These are phyloP conservation scores for Pseudachorutes palmiensis DNA, from an alignment of 1,140 invertebrate genomes.

Conservation along the genomic window DNA sequence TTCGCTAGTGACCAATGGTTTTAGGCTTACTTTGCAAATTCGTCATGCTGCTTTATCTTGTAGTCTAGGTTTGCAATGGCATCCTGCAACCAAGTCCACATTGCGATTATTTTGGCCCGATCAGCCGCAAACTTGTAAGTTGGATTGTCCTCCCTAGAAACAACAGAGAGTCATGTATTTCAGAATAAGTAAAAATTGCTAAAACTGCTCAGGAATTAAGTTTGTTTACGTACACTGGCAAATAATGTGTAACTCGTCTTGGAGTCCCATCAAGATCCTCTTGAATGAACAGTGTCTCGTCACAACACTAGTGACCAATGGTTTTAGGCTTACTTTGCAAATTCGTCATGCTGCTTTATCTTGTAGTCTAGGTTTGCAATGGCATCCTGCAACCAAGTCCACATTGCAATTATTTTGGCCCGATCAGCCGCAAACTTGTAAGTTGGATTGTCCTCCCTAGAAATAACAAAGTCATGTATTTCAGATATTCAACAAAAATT, in stretches of 20 bases:
- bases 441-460: background rate
- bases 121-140: background rate
- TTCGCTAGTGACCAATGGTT: background rate
- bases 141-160: constrained; percentile 2
- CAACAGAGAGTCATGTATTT: background rate
- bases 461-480: background rate
- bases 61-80: background rate
- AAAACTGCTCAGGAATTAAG: too few relatives aligned
- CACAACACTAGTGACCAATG: background rate
- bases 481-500: background rate
- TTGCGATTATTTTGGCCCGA: constrained; percentile 1
- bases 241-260: background rate
- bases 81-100: constrained; percentile 12
- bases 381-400: constrained; percentile 10
- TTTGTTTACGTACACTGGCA: constrained; percentile 1
- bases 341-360: constrained; percentile 6
- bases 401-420: background rate
- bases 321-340: constrained; percentile 1
- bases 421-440: constrained; percentile 3
- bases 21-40: constrained; percentile 4
- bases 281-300: constrained; percentile 1
- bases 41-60: constrained; percentile 1
- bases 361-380: background rate
- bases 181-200: background rate
- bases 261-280: background rate